Base-by-base conservation (phyloP, 1,140 invertebrate species). In the Helicoverpa armigera region DNA sequence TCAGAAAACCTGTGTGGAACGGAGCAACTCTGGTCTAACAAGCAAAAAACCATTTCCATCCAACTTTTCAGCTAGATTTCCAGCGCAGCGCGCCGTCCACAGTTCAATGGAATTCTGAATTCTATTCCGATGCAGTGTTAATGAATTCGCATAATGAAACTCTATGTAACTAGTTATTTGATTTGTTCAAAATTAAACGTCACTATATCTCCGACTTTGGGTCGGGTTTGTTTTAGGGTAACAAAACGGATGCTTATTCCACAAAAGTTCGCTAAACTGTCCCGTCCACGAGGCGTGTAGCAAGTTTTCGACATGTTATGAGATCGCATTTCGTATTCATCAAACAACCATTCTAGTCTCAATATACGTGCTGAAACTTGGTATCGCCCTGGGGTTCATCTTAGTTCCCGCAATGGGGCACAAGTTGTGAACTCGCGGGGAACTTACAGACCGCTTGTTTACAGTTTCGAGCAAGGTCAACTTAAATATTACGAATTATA, bases 41-140 rank as follows among this genome's bases (percentile, higher is more conserved):
- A 90, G 86, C 83, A 89, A 88, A 91, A 91, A 90, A 86, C 82
- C 82, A 87, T 70, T 86, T 87, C 81, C 82, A 86, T 86, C 75
- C 80, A 89, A 91, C 87, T 91, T 92, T 92, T 92, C 89, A 93
- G 90, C 89, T 89, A 88, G 81, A 89, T 92, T 92, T 90, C 81
- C 86, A 74, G 89, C 89, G 87, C 81, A 86, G 82, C 84, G 87
- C 84, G 81, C 83, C 84, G 87, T 87, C 89, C 86, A 89, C 88
- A 90, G 88, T 89, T 92, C 89, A 90, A 91, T 91, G 87, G 87
- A 89, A 91, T 92, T 89, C 88, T 88, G 87, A 89, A 87, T 88
- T 85, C 86, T 88, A 87, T 89, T 88, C 86, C 85, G 81, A 86
- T 89, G 85, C 85, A 83, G 74, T 87, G 88, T 86, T 87, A 86